Evolutionary conservation across 1,140 invertebrate genomes (phyloP), one percentile per base, ranked within the genome.

Genomic region (Coelopa frigida): DNA sequence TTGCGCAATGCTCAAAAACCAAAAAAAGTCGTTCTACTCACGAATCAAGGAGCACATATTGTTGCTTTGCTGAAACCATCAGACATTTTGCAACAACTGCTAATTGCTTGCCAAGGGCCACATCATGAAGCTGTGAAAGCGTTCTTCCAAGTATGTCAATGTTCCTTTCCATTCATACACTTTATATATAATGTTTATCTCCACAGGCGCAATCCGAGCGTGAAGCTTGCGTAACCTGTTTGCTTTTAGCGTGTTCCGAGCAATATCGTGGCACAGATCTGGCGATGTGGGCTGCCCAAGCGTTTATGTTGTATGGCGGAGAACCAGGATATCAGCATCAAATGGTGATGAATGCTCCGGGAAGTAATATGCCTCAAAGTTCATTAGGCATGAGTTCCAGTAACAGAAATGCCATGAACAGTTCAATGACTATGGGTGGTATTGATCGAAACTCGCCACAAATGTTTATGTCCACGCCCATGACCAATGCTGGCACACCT

Each of bases 241-340:
- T 96, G 3, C 83, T 93, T 52, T 64, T 97, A 36, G 90, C 91
- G 0, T 94, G 89, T 32, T 75, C 80, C 51, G 80, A 80, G 55
- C 78, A 70, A 54, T 71, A 76, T 44, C 78, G 76, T 50, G 84
- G 85, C 48, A 77, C 78, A 22, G 82, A 89, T 56, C 73, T 90
- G 1, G 78, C 82, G 31, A 86, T 95, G 57, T 89, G 87, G 83
- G 93, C 94, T 4, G 85, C 86, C 2, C 79, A 89, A 59, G 92
- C 93, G 0, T 94, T 96, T 65, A 92, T 96, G 59, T 70, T 92
- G 45, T 94, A 93, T 69, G 93, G 94, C 24, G 86, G 85, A 10
- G 89, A 94, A 56, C 77, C 64, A 0, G 52, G 44, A 24, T 58
- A 50, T 49, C 54, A 55, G 10, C 40, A 48, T 26, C 54, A 59